Percentiles rank a stretch among this genome's conserved stretches.
These are phyloP conservation scores for Drosophila watanabei DNA, from an alignment of 1,140 invertebrate genomes.

Conservation along the genomic window DNA sequence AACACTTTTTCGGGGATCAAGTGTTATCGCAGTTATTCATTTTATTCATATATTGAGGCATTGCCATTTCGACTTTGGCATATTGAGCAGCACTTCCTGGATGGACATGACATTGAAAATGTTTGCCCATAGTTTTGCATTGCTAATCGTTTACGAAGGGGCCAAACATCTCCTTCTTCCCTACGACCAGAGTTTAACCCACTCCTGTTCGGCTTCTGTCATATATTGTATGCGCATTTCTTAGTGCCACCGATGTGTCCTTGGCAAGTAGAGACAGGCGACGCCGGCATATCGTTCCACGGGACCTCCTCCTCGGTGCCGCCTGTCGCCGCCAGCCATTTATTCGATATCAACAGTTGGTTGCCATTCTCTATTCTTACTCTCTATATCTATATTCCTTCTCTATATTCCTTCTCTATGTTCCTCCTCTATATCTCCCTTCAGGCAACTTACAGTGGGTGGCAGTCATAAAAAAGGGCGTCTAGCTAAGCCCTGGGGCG, in stretches of 20 bases:
- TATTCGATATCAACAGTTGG: constrained; percentile 41
- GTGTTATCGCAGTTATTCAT: constrained; percentile 50
- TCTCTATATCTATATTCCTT: background rate
- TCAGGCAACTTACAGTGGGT: too few species aligned
- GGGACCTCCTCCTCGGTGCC: background rate
- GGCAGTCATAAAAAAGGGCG: constrained; percentile 38
- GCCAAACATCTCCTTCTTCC: constrained; percentile 19
- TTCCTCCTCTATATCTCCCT: too few species aligned
- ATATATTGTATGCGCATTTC: constrained; percentile 42
- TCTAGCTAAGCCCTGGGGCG: background rate
- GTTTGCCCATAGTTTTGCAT: constrained; percentile 52
- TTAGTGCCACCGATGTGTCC: constrained; percentile 32
- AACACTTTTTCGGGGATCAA: constrained; percentile 46
- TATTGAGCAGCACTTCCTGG: constrained; percentile 45
- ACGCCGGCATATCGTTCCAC: constrained; percentile 14
- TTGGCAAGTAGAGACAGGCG: constrained; percentile 48
- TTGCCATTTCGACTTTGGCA: constrained; percentile 13
- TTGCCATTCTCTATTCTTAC: constrained; percentile 14
- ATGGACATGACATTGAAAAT: constrained; percentile 54
- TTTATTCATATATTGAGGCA: constrained; percentile 21
- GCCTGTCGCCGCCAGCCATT: constrained; percentile 18
- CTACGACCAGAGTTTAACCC: background rate
- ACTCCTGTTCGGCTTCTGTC: background rate
- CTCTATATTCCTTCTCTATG: background rate
- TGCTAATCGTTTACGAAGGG: constrained; percentile 14